Base-by-base conservation (phyloP, 2,113 vertebrate species). In the Oostethus manadensis region DNA sequence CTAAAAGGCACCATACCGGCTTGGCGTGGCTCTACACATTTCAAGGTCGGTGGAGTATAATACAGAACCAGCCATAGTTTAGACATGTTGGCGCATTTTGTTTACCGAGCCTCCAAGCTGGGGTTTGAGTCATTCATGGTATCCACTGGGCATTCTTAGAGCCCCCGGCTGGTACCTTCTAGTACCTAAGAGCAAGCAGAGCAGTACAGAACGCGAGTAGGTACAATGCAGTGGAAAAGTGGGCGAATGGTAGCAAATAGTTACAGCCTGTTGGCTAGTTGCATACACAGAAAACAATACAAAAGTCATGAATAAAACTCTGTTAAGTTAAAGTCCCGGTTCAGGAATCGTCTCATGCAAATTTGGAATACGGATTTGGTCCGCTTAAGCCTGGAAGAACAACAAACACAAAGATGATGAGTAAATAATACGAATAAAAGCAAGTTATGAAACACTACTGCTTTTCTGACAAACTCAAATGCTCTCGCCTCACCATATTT, bases 401-500 rank as follows among this genome's bases (percentile, higher is more conserved):
- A 42, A 70, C 6, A 76, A 26, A 49, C 38, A 14, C 18, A 16
- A 45, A 21, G 16, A 18, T 11, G 9, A 29, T 33, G 10, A 22
- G 21, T 10, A 20, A 14, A 23, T 42, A 50, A 23, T 50, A 15
- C 8, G 13, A 50, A 50, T 15, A 50, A 50, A 50, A 11, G 48
- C 29, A 23, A 1, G 21, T 21, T 21, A 49, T 49, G 4, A 21
- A 53, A 11, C 11, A 35, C 10, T 10, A 7, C 13, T 55, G 21
- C 3, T 2, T 14, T 35, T 38, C 0, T 46, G 2, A 23, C 45
- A 3, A 3, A 58, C 33, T 61, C 8, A 14, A 33, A 50, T 17
- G 11, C 20, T 16, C 9, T 62, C 14, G 1, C 6, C 84, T 88
- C 85, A 99, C 96, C 97, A 0, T 98, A 99, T 91, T 99, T 98